Percentiles rank a stretch among this genome's conserved stretches.
phyloP scores from a whole-genome alignment of 2,888 invertebrate genomes.

The Tipula unca region DNA sequence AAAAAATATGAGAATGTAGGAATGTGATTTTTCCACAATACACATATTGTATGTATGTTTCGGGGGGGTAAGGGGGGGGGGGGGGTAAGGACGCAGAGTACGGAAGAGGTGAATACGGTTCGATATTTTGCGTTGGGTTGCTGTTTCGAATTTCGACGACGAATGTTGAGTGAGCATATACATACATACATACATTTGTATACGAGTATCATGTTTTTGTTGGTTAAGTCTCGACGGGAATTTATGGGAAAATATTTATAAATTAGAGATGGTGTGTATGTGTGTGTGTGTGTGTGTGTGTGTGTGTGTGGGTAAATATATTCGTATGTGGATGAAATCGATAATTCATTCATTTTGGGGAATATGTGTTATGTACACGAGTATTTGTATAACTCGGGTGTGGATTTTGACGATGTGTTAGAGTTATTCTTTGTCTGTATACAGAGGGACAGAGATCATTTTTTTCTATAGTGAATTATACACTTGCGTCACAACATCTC shows the following conservation, averaged over 20 bases:
- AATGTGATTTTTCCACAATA: not conserved
- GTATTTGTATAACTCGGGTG: not conserved
- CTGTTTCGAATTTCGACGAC: not conserved
- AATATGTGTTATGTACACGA: not conserved
- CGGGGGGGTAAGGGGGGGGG: no score
- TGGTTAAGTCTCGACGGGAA: not conserved
- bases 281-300: not conserved
- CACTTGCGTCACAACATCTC: no score
- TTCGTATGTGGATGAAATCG: not conserved
- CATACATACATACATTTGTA: no score
- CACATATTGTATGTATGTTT: not conserved
- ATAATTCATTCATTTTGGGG: not conserved
- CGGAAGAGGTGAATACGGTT: no score
- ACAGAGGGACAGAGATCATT: no score
- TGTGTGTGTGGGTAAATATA: no score
- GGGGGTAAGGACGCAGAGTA: no score
- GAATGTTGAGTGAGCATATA: not conserved
- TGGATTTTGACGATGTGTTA: not conserved
- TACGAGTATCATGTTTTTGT: not conserved
- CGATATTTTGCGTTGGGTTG: no score
- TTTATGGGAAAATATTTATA: not conserved
- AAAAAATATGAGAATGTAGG: no score
- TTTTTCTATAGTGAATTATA: no score
- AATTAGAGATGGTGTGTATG: not conserved
- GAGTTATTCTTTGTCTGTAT: no score